Conservation (phyloP, 2,797 vertebrate genomes). For the Pseudomugil tenellus region DNA sequence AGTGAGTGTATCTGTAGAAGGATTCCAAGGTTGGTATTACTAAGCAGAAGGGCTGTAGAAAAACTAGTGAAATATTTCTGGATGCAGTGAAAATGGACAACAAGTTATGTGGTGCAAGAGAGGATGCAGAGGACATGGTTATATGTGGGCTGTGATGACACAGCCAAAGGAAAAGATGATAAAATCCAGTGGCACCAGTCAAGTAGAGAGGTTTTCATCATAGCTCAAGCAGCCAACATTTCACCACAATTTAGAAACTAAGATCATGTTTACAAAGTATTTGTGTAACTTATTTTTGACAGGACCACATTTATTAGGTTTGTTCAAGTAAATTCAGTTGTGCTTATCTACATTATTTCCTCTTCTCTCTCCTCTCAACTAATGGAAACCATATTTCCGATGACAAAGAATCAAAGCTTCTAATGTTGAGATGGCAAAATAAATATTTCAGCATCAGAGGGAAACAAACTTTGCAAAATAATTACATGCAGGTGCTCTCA, state of each 20-base stretch:
- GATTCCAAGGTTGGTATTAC: too few species aligned
- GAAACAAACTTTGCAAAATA: conserved; percentile 36
- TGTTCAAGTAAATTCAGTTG: conserved; percentile 31
- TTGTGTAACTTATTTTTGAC: neutral
- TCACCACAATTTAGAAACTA: conserved; percentile 20
- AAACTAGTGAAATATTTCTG: too few species aligned
- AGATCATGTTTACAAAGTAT: conserved; percentile 8
- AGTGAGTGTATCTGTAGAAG: too few species aligned
- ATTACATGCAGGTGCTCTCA: conserved; percentile 38
- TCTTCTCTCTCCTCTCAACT: conserved; percentile 17
- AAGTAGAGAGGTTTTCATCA: conserved; percentile 30
- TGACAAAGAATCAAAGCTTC: conserved; percentile 30
- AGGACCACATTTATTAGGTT: conserved; percentile 17
- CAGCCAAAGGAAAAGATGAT: neutral
- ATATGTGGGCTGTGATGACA: neutral
- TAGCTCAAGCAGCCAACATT: conserved; percentile 18
- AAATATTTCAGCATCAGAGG: conserved; percentile 37
- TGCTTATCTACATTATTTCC: conserved; percentile 17
- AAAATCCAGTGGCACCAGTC: conserved; percentile 31
- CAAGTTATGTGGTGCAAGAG: neutral
- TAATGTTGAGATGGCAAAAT: conserved; percentile 45
- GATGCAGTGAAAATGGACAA: neutral
- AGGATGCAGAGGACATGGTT: neutral
- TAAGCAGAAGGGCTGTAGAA: too few species aligned
- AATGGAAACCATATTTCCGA: conserved; percentile 38